Percentiles rank a stretch among this genome's conserved stretches.
Evolutionary conservation across 1,140 invertebrate species (phyloP).

Genomic region (Ceratina japonica): DNA sequence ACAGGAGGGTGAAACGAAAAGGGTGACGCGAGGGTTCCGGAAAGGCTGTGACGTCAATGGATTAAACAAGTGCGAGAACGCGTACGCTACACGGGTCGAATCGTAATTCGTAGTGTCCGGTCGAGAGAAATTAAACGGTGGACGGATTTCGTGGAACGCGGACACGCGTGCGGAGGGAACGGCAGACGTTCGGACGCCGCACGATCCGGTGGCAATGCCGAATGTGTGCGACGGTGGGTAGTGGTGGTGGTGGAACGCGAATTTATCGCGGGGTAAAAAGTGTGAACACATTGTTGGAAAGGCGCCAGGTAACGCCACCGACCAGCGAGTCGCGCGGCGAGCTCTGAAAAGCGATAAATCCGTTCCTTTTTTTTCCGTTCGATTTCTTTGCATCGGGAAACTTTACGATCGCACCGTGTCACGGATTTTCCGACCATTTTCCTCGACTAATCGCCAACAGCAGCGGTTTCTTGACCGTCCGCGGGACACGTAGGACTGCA

Average conservation of each 20-base stretch:
- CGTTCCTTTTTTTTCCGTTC: neutral
- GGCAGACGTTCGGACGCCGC: conserved; percentile 3
- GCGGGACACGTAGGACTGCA: conserved; percentile 13
- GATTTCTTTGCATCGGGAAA: neutral
- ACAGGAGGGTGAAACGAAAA: neutral
- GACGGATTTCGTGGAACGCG: neutral
- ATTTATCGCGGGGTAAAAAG: conserved; percentile 48
- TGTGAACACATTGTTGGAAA: conserved; percentile 52
- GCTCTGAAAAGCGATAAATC: conserved; percentile 11
- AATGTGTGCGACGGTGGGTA: no score
- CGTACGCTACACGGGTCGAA: no score
- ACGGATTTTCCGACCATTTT: no score
- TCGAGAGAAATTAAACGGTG: no score
- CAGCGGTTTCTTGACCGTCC: conserved; percentile 28
- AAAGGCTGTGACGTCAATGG: neutral
- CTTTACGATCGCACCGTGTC: neutral
- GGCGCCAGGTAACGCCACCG: conserved; percentile 45
- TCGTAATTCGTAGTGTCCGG: no score
- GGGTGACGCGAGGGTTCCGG: neutral
- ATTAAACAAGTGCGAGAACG: neutral
- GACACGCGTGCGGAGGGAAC: neutral
- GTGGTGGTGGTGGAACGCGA: neutral
- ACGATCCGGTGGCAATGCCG: neutral
- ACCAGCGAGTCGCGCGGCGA: neutral
- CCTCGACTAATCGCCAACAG: neutral